Evolutionary conservation across 2,113 vertebrate species (phyloP), one percentile per base, ranked within the genome.

Genomic region (Centropristis striata): DNA sequence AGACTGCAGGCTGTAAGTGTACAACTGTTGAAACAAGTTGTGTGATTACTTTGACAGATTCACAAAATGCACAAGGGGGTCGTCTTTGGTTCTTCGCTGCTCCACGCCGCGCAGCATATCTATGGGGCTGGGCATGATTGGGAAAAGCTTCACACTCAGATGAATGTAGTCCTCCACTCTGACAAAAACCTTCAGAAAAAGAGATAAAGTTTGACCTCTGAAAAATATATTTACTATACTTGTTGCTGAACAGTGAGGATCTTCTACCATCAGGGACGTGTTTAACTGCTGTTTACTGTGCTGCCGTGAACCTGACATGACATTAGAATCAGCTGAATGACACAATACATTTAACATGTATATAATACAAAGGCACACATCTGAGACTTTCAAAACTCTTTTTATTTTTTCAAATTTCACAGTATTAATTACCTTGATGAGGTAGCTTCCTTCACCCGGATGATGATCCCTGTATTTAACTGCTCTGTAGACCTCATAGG

Each of bases 361-460:
- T 8, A 41, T 7, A 15, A 44, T 15, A 16, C 42, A 44, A 44
- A 44, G 42, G 37, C 37, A 53, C 21, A 53, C 21, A 53, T 23
- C n/a, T 41, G 2, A 60, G 58, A 12, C 37, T 15, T 41, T 23
- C 12, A 20, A 11, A 21, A 0, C 16, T 23, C 6, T 27, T 7
- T n/a, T 32, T 32, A 32, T 4, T 44, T 44, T 42, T 25, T 27
- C 1, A 44, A 44, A 44, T 44, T 16, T 20, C 15, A 20, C 36
- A 41, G 13, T 36, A 0, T 49, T 10, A 27, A 11, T 53, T 67
- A 80, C 63, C 78, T 67, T 73, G 15, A 80, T 37, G 37, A 67
- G 3, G 64, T 14, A 74, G 63, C 46, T 60, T 2, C 0, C 1
- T n/a, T 63, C 77, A 15, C 1, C 3, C 53, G 58, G 5, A 49